Evolutionary conservation across 2,797 vertebrate genomes (phyloP).

Genomic region (Pogoniulus pusillus): DNA sequence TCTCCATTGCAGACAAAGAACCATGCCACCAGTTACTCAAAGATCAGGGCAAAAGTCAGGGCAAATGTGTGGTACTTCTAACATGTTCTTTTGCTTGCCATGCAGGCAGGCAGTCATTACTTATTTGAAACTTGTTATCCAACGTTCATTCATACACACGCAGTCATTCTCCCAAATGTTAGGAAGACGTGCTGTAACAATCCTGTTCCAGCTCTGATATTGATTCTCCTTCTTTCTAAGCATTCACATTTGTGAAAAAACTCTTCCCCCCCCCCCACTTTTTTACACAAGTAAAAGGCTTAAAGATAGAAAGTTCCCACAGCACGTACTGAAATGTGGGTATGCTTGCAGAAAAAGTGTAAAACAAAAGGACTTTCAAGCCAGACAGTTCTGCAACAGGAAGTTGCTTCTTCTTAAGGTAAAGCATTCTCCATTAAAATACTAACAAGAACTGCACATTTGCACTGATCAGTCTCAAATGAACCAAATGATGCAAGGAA

Average conservation of each 20-base stretch:
- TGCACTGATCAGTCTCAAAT: too few relatives aligned
- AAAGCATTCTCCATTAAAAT: neutral
- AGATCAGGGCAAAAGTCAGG: neutral
- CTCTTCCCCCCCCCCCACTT: neutral
- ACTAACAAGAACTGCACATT: too few relatives aligned
- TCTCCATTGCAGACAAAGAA: neutral
- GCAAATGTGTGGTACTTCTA: neutral
- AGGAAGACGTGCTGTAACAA: neutral
- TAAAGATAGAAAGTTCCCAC: neutral
- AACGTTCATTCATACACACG: neutral
- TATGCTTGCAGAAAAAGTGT: neutral
- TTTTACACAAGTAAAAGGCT: constrained; percentile 1
- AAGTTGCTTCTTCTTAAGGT: neutral
- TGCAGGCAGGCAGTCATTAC: neutral
- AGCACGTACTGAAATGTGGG: neutral
- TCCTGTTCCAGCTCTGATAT: neutral
- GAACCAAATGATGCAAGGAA: too few relatives aligned
- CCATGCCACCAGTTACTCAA: neutral
- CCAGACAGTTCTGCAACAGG: neutral
- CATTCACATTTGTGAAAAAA: constrained; percentile 32
- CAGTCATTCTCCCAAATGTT: neutral
- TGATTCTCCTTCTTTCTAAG: constrained; percentile 38
- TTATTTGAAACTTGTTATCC: neutral
- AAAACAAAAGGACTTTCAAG: neutral
- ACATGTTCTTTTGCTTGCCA: neutral